Conservation (phyloP, 2,888 invertebrate genomes). For the Mesoligia furuncula region DNA sequence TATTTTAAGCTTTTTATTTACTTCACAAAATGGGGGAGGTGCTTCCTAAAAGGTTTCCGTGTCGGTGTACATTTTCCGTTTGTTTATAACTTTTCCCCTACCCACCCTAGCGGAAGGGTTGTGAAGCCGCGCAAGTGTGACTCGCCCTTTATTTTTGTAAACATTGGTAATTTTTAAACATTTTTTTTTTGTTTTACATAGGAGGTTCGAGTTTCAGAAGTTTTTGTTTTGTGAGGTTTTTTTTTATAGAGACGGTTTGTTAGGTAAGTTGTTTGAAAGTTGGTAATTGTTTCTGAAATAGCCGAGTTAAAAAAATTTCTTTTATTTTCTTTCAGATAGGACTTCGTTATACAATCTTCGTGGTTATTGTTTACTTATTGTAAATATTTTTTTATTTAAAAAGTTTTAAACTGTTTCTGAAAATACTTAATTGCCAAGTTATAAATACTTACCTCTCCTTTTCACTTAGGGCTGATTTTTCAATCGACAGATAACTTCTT, state of each 20-base stretch:
- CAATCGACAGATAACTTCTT: too few relatives aligned
- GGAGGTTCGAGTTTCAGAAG: constrained; percentile 33
- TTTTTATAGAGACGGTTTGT: background rate
- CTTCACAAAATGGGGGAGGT: constrained; percentile 79
- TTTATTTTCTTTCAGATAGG: constrained; percentile 5
- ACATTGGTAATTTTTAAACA: constrained; percentile 53
- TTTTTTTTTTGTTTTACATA: constrained; percentile 28
- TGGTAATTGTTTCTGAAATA: constrained; percentile 25
- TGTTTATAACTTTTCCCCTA: constrained; percentile 69
- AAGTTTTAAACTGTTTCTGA: background rate
- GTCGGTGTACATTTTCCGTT: constrained; percentile 81
- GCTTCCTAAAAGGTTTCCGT: constrained; percentile 87
- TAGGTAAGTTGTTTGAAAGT: constrained; percentile 22
- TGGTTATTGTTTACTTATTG: background rate
- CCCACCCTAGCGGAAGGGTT: constrained; percentile 78
- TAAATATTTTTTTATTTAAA: background rate
- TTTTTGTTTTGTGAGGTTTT: constrained; percentile 22
- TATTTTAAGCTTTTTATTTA: constrained; percentile 80
- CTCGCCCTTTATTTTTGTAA: constrained; percentile 66
- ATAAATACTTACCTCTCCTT: background rate
- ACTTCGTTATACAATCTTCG: background rate
- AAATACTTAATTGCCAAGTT: background rate
- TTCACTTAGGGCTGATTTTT: too few relatives aligned
- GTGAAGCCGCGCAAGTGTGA: constrained; percentile 82
- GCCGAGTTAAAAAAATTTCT: background rate